Evolutionary conservation across 2,113 vertebrate genomes (phyloP), one percentile per base, ranked within the genome.

Genomic region (Lontra canadensis): DNA sequence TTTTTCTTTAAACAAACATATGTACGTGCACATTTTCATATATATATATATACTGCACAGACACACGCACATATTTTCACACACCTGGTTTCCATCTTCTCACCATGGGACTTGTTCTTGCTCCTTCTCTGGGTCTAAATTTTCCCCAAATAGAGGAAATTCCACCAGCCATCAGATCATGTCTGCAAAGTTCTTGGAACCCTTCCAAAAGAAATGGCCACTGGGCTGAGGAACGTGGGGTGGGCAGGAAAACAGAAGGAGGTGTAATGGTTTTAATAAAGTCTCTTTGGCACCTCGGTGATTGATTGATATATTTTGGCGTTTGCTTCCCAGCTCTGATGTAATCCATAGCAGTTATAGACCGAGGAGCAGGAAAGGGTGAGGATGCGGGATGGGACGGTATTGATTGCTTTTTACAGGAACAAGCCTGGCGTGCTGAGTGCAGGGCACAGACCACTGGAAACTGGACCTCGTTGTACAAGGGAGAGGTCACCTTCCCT

Each of bases 161-260:
- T 98, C 96, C 95, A 97, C 97, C 89, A 97, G 96, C 97, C 97
- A 90, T 96, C 97, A 98, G 98, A 97, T 98, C 98, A 98, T 98
- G 97, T 98, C 97, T 98, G 96, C 94, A 92, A 84, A 97, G 80
- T 96, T 96, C 94, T 95, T 98, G 97, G 97, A 97, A 94, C 65
- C 63, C 52, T 95, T 97, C 98, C 97, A 97, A 97, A 92, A 94
- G 96, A 97, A 97, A 97, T 97, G 97, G 97, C 95, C 96, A 81
- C 94, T 96, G 94, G 96, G 96, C 13, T 26, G 86, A 94, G 97
- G 94, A 96, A 97, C 83, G 89, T 36, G 87, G 78, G 57, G 79
- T 57, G 95, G 86, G 94, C 94, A 97, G 96, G 94, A 92, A 96
- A 96, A 65, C 29, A 92, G 89, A 97, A 96, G 91, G 95, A 97